phyloP scores from a whole-genome alignment of 2,797 vertebrate species.

The Sciaenops ocellatus region DNA sequence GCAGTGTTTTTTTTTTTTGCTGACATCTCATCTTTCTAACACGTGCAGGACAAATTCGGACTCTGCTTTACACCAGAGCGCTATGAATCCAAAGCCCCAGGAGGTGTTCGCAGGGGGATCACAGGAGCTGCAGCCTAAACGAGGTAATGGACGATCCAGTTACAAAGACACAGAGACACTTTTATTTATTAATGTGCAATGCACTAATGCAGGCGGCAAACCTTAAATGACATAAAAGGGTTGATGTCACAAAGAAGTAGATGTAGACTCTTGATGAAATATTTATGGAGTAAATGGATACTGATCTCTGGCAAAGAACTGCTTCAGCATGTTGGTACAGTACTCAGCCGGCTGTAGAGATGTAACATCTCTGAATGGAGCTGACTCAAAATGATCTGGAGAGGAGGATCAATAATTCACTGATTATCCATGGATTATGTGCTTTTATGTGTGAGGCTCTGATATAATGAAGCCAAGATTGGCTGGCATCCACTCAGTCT shows the following conservation, averaged over 20 bases:
- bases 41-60: slow-evolving; percentile 95
- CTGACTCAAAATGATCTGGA: slow-evolving; percentile 44
- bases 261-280: slow-evolving; percentile 51
- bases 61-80: slow-evolving; percentile 98
- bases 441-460: slow-evolving; percentile 56
- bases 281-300: slow-evolving; percentile 61
- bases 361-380: slow-evolving; percentile 51
- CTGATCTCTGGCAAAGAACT: slow-evolving; percentile 22
- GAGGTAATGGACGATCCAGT: slow-evolving; percentile 86
- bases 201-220: slow-evolving; percentile 46
- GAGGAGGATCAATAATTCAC: slow-evolving; percentile 62
- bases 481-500: slow-evolving; percentile 66
- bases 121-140: slow-evolving; percentile 95
- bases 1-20: slow-evolving; percentile 31
- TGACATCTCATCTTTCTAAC: slow-evolving; percentile 64
- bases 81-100: slow-evolving; percentile 92
- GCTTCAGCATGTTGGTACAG: slow-evolving; percentile 15
- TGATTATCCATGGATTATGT: slow-evolving; percentile 64
- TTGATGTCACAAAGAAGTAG: slow-evolving; percentile 35
- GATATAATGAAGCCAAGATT: slow-evolving; percentile 60
- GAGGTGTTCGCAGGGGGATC: slow-evolving; percentile 92
- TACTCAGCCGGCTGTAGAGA: slow-evolving; percentile 20
- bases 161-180: slow-evolving; percentile 46
- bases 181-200: slow-evolving; percentile 67
- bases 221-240: slow-evolving; percentile 39